Evolutionary conservation across 2,797 vertebrate species (phyloP), one percentile per base, ranked within the genome.

Genomic region (Cyclopterus lumpus): DNA sequence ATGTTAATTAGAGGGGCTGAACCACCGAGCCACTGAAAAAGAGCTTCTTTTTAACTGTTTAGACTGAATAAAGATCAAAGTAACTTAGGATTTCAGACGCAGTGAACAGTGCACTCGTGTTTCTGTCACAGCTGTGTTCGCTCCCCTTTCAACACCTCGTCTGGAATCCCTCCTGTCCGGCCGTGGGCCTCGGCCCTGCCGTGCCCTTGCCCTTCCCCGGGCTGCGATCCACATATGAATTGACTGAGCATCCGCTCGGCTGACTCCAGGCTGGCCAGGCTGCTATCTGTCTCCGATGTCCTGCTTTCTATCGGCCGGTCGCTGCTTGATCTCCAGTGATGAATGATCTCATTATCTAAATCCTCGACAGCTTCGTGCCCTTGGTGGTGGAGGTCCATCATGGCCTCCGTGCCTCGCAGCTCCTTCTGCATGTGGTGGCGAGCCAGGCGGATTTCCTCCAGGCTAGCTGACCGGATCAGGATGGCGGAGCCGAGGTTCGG

Each of bases 401-500:
- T 84, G 78, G 87, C 93, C 78, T 90, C 92, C 0, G 88, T 92
- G 71, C 90, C 89, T 78, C 88, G 86, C 6, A 94, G 82, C 77
- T 93, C 92, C n/a, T 91, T 75, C 38, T 86, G 83, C 77, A 82
- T 70, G 51, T 89, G 83, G n/a, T 91, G 90, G 36, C 76, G 73
- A 3, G 75, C 73, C 30, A 89, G 80, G 34, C 92, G 83, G 66
- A 95, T 94, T 78, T 93, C 93, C 69, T 95, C 94, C 66, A 95
- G 84, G 81, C 94, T 95, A 3, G 93, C 88, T 8, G 94, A 95
- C 18, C 94, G 88, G n/a, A 92, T 85, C 63, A 93, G 90, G 67
- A 94, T 82, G 34, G 92, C 68, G 44, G 93, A 93, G 40, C 90
- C 75, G 0, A 85, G 64, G 26, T 79, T 89, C 6, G 83, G 69